Evolutionary conservation across 2,113 vertebrate species (phyloP).

Genomic region (Octodon degus): DNA sequence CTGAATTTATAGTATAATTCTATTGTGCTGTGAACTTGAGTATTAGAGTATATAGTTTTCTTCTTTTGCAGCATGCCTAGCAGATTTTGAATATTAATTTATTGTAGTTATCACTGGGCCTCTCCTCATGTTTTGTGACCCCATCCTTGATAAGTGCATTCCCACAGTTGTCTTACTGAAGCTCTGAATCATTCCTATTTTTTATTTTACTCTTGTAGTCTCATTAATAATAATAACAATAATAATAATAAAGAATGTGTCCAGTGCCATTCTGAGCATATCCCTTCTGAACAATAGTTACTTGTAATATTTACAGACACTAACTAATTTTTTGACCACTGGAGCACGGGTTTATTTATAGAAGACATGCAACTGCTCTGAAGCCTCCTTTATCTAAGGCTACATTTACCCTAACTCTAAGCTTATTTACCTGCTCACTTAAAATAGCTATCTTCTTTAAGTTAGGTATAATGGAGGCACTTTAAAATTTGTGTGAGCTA

Average conservation of each 20-base stretch:
- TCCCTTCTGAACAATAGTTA: not conserved
- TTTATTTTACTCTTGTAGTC: too few relatives aligned
- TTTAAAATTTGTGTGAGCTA: not conserved
- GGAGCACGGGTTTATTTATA: not conserved
- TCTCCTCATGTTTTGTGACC: not conserved
- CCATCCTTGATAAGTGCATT: not conserved
- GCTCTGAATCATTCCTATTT: too few relatives aligned
- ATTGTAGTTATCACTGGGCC: not conserved
- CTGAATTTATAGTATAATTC: not conserved
- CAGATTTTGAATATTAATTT: not conserved
- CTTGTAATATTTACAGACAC: not conserved
- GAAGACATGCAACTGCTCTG: not conserved
- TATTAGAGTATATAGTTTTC: not conserved
- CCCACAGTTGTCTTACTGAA: not conserved
- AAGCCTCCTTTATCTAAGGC: not conserved
- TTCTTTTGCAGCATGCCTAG: not conserved
- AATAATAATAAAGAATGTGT: not conserved
- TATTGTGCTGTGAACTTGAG: not conserved
- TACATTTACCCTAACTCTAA: not conserved
- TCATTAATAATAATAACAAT: too few relatives aligned
- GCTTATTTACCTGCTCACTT: not conserved
- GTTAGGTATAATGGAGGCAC: not conserved
- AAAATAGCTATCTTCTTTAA: not conserved
- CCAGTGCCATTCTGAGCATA: not conserved
- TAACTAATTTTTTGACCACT: not conserved